Evolutionary conservation across 2,888 invertebrate species (phyloP).

Genomic region (Apantesis nais): DNA sequence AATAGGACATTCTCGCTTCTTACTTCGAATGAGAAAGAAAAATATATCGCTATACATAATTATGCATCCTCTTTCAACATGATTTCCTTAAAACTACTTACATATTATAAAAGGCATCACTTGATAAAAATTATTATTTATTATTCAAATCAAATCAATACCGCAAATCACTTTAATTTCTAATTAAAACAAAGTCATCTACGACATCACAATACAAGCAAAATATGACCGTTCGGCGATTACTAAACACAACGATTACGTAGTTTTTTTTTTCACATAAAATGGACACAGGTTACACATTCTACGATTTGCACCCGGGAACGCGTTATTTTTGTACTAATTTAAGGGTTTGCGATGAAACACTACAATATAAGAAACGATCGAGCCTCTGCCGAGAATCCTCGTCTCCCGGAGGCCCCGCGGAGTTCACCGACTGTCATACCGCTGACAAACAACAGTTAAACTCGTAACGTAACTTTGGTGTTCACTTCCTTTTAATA

Average conservation of each 20-base stretch:
- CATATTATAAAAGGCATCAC: conserved; percentile 81
- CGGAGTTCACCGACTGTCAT: conserved; percentile 22
- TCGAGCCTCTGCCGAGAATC: conserved; percentile 24
- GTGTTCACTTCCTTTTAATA: conserved; percentile 58
- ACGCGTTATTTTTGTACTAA: conserved; percentile 76
- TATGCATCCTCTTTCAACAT: conserved; percentile 68
- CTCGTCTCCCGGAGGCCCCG: conserved; percentile 23
- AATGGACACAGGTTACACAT: conserved; percentile 66
- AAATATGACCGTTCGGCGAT: conserved; percentile 65
- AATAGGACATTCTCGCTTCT: conserved; percentile 64
- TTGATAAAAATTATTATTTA: conserved; percentile 71
- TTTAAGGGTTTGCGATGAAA: conserved; percentile 59
- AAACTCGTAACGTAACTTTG: conserved; percentile 58
- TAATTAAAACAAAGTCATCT: conserved; percentile 66
- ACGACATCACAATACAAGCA: conserved; percentile 77
- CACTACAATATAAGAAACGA: conserved; percentile 59
- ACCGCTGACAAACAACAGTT: conserved; percentile 41
- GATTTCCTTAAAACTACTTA: conserved; percentile 79
- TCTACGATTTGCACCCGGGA: conserved; percentile 69
- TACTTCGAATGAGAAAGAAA: conserved; percentile 68
- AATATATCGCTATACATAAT: conserved; percentile 73
- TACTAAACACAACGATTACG: conserved; percentile 65
- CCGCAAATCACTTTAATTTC: conserved; percentile 72
- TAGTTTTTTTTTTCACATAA: conserved; percentile 58
- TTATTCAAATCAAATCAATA: conserved; percentile 67